Percentiles rank a stretch among this genome's conserved stretches.
Evolutionary conservation across 2,797 vertebrate species (phyloP).

Genomic region (Leuciscus waleckii): DNA sequence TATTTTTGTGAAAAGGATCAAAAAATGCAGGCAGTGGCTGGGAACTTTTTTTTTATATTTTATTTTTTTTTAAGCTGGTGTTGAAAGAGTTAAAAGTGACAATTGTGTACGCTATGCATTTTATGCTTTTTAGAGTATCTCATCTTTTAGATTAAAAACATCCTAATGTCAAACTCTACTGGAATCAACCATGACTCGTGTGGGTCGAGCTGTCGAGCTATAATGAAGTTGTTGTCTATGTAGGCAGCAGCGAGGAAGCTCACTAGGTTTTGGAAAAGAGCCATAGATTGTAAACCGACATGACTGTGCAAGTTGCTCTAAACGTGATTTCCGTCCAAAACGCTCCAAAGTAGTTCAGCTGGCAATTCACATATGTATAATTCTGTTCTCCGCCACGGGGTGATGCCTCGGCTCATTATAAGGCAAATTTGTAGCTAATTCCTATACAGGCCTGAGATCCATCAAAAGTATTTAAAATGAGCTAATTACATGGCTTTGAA

Average conservation of each 20-base stretch:
- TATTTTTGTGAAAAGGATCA: too few relatives aligned
- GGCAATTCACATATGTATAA: slow-evolving; percentile 3
- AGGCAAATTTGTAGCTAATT: not conserved
- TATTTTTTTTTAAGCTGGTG: rapidly evolving
- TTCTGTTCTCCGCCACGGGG: not conserved
- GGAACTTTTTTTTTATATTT: too few relatives aligned
- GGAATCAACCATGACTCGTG: not conserved
- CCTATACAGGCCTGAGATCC: not conserved
- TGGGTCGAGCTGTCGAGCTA: not conserved
- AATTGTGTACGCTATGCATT: too few relatives aligned
- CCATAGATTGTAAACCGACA: slow-evolving; percentile 1
- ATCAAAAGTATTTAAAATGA: slow-evolving; percentile 2
- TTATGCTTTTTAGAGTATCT: not conserved
- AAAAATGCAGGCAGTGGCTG: too few relatives aligned
- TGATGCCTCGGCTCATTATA: slow-evolving; percentile 1
- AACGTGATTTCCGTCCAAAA: slow-evolving; percentile 6
- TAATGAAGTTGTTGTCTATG: not conserved
- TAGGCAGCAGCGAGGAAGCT: not conserved
- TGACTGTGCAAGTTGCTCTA: slow-evolving; percentile 13
- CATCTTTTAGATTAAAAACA: not conserved
- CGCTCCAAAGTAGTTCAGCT: slow-evolving; percentile 3
- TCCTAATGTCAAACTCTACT: not conserved
- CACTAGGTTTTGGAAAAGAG: slow-evolving; percentile 7
- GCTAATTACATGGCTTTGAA: slow-evolving; percentile 2
- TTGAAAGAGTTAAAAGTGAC: not conserved